Evolutionary conservation across 2,888 invertebrate species (phyloP), one percentile per base, ranked within the genome.

Genomic region (Noctuana brunneofusca): DNA sequence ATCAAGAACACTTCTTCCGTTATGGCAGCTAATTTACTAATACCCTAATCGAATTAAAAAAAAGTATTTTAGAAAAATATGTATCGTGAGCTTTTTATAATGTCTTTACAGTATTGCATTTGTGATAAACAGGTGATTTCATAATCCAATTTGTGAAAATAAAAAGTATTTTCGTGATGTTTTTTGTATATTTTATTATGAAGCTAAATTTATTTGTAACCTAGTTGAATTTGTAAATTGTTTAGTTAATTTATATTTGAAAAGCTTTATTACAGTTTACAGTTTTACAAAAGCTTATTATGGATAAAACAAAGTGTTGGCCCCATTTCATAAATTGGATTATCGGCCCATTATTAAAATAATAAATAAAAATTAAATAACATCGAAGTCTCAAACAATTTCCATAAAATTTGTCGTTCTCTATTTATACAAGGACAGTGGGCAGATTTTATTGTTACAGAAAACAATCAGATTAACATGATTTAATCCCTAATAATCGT

Each of bases 21-120:
- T 50, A 65, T 57, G 69, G 66, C 68, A 68, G 67, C 68, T 68
- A 65, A 65, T 65, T 63, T 64, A 63, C 64, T 66, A 66, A 72
- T 78, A 79, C 74, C 77, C 75, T 76, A 74, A 72, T 72, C 71
- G 75, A 79, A 76, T 75, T 67, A 66, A 65, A 64, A 16, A 66
- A 70, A 66, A 70, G 65, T 67, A 68, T 68, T 71, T 68, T 65
- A 69, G 72, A 62, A 62, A 60, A 60, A 79, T 80, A 80, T 76
- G 63, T 78, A 80, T 84, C 79, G 80, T 83, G 84, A 87, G 88
- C 87, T 89, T 89, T 87, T 87, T 87, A 84, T 86, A 86, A 81
- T 80, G 68, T 78, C 73, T 80, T 76, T 79, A 81, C 76, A 76
- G 73, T 78, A 76, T 78, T 76, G 74, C 74, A 78, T 77, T 76